Conservation (phyloP, 2,797 vertebrate species). For the Neoniphon sammara region DNA sequence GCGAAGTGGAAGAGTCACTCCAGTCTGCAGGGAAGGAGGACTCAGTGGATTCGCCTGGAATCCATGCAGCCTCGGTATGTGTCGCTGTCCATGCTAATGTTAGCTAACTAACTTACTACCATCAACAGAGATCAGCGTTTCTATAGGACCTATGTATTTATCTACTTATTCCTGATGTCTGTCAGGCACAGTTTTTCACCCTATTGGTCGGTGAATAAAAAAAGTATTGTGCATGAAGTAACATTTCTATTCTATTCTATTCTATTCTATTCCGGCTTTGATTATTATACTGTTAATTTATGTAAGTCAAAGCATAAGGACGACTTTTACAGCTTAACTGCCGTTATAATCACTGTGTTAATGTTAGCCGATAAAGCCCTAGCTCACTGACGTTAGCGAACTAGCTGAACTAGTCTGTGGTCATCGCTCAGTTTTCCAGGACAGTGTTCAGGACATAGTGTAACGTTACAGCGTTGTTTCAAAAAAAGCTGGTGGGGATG, state of each 20-base stretch:
- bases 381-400: constrained; percentile 6
- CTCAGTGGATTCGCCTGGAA: constrained; percentile 56
- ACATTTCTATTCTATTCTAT: neutral
- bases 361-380: neutral
- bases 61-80: constrained; percentile 58
- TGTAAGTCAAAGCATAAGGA: neutral
- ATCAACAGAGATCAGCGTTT: neutral
- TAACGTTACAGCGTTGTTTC: neutral
- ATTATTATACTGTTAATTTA: neutral
- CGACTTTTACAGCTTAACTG: neutral
- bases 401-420: constrained; percentile 7
- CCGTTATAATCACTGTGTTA: neutral
- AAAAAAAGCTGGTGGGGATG: neutral
- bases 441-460: neutral
- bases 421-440: too few species aligned
- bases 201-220: neutral
- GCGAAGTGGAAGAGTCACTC: constrained; percentile 45
- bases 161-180: fast-evolving
- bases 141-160: too few species aligned
- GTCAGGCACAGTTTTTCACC: neutral
- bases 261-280: neutral
- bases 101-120: neutral
- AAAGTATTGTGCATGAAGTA: neutral
- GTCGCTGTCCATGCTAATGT: neutral
- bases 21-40: constrained; percentile 52